These are phyloP conservation scores for Tenthredo amoena DNA, from an alignment of 2,888 invertebrate species.

Conservation along the genomic window DNA sequence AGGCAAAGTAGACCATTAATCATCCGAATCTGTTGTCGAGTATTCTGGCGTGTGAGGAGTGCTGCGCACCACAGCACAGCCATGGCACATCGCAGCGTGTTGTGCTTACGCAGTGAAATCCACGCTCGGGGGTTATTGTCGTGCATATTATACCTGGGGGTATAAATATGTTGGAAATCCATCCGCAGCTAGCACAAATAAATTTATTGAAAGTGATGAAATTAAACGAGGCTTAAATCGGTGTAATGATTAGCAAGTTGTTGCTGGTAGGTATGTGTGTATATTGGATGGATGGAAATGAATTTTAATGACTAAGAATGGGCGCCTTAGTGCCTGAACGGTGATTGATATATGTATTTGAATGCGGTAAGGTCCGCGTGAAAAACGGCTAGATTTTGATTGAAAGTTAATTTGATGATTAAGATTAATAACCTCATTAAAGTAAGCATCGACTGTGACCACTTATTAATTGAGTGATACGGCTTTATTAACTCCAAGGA, in stretches of 20 bases:
- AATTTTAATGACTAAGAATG: constrained; percentile 70
- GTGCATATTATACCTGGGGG: neutral
- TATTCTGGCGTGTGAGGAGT: neutral
- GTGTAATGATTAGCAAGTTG: constrained; percentile 64
- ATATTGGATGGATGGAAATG: constrained; percentile 68
- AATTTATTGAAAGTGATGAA: constrained; percentile 46
- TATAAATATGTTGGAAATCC: neutral
- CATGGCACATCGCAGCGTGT: neutral
- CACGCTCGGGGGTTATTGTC: neutral
- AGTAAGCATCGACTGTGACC: constrained; percentile 39
- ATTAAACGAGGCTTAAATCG: constrained; percentile 57
- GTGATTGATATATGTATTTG: constrained; percentile 70
- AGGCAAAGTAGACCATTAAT: constrained; percentile 74
- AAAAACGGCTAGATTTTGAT: constrained; percentile 39
- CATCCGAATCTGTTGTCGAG: constrained; percentile 63
- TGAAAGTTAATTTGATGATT: constrained; percentile 53
- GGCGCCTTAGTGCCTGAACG: constrained; percentile 56
- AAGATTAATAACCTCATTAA: constrained; percentile 54
- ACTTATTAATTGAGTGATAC: constrained; percentile 40
- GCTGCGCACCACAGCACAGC: neutral
- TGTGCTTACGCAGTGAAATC: neutral
- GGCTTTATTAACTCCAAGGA: constrained; percentile 37
- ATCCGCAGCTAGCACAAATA: neutral
- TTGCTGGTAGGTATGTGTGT: neutral
- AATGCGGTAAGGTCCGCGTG: constrained; percentile 51